A percentile compares a stretch with the other conserved stretches of the same genome.
Evolutionary conservation across 2,797 vertebrate genomes (phyloP).

Genomic region (Fistularia tabacaria): DNA sequence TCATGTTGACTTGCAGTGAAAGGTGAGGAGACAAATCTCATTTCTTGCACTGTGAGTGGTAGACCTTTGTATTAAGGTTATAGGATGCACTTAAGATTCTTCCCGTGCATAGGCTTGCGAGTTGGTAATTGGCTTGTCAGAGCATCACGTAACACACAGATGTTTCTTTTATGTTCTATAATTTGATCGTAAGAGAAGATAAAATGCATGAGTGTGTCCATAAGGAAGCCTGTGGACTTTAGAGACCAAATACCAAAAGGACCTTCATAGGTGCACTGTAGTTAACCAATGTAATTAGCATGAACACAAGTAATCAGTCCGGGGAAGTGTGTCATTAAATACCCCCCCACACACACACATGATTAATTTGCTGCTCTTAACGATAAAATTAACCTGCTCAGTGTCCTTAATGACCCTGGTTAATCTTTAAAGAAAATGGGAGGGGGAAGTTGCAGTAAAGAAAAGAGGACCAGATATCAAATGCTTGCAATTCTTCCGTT

Average conservation of each 20-base stretch:
- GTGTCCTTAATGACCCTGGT: slow-evolving; percentile 82
- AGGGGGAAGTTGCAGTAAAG: slow-evolving; percentile 18
- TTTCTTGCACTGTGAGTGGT: slow-evolving; percentile 21
- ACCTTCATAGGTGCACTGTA: slow-evolving; percentile 77
- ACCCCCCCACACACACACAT: slow-evolving; percentile 68
- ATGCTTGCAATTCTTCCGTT: slow-evolving; percentile 23
- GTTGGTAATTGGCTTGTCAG: slow-evolving; percentile 59
- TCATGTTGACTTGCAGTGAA: slow-evolving; percentile 51
- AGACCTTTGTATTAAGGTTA: slow-evolving; percentile 19
- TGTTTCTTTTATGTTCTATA: slow-evolving; percentile 76
- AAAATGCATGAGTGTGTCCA: slow-evolving; percentile 58
- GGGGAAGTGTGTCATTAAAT: slow-evolving; percentile 85
- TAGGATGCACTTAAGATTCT: too few relatives aligned
- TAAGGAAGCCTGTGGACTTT: slow-evolving; percentile 62
- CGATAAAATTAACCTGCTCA: slow-evolving; percentile 78
- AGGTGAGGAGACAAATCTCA: slow-evolving; percentile 27
- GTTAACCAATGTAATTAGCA: slow-evolving; percentile 86
- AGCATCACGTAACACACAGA: slow-evolving; percentile 59
- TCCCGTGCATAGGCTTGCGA: slow-evolving; percentile 23
- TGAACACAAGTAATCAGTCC: slow-evolving; percentile 83
- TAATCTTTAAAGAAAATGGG: slow-evolving; percentile 76
- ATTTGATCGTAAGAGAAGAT: slow-evolving; percentile 72
- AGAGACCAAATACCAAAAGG: slow-evolving; percentile 72
- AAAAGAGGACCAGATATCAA: slow-evolving; percentile 18
- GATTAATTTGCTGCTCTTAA: slow-evolving; percentile 87